Base-by-base conservation (phyloP, 1,140 invertebrate genomes). In the Neelides sp. region DNA sequence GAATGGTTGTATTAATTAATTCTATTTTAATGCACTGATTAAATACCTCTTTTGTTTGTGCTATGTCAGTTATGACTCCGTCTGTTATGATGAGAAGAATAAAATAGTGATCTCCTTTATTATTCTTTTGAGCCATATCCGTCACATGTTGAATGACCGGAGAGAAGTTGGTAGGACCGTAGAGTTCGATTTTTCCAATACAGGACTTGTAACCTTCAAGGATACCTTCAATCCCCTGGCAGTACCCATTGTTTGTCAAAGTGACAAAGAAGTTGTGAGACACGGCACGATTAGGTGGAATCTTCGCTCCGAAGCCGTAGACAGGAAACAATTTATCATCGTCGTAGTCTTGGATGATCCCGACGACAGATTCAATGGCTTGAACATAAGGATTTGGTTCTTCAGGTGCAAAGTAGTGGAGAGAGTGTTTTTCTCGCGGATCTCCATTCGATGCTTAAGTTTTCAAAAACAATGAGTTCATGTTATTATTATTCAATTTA, bases 61-160 rank as follows among this genome's bases (percentile, higher is more conserved):
- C 67, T 70, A 80, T 76, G 61, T 80, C 78, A 15, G 73, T 76
- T 26, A 80, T 76, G 32, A 77, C 71, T 23, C 78, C 78, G 66
- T 80, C 78, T 3, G 78, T 80, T 10, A 82, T 66, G 42, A 82
- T 75, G 3, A 82, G 66, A 3, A 82, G 63, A 37, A 81, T 70
- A 63, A 72, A 77, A 59, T 80, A 80, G 26, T 74, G 67, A 49
- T 71, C 65, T 24, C 75, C 74, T 61, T 70, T 68, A 47, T 61
- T 51, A 57, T 65, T 61, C 7, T 63, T 46, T 5, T 60, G 50
- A 4, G 72, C 70, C 63, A 71, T 69, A 41, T 63, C 61, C 3
- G 71, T 66, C 3, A 73, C 73, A 61, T 73, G 75, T 43, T 74
- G 70, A 52, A 79, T 76, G 19, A 75, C 70, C 3, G 76, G 76